Conservation (phyloP, 2,797 vertebrate genomes). For the Ctenochaetus hawaiiensis region DNA sequence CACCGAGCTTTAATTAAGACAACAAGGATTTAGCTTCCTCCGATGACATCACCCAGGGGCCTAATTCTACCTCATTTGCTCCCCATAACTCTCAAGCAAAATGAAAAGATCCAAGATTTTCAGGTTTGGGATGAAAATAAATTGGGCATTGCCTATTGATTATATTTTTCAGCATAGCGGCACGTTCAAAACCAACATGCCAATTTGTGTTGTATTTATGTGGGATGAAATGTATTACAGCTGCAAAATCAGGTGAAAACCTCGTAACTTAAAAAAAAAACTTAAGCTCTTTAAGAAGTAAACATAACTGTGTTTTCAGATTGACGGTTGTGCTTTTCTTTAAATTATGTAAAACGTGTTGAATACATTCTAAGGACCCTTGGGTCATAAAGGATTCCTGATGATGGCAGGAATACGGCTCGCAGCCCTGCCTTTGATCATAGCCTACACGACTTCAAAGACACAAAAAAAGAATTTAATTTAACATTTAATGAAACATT, state of each 20-base stretch:
- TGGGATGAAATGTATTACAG: not conserved
- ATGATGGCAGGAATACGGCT: conserved; percentile 55
- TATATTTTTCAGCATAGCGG: conserved; percentile 23
- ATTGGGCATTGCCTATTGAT: conserved; percentile 45
- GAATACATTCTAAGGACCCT: conserved; percentile 23
- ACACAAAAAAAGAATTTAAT: conserved; percentile 57
- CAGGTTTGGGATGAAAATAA: conserved; percentile 43
- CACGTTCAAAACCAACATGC: conserved; percentile 28
- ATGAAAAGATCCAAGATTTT: conserved; percentile 47
- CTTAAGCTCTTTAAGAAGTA: conserved; percentile 4
- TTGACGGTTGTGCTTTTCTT: conserved; percentile 22
- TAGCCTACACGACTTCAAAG: conserved; percentile 69
- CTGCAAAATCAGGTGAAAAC: conserved; percentile 10
- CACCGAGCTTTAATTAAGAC: conserved; percentile 79
- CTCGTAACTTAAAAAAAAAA: not conserved
- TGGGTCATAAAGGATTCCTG: conserved; percentile 34
- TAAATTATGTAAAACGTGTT: conserved; percentile 30
- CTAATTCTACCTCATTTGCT: conserved; percentile 64
- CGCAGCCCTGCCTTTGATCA: conserved; percentile 68
- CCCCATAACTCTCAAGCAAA: conserved; percentile 47
- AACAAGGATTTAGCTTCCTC: conserved; percentile 74
- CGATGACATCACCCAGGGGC: conserved; percentile 64
- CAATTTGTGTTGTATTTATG: conserved; percentile 32
- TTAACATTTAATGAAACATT: conserved; percentile 61
- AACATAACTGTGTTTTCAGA: conserved; percentile 34